These are phyloP conservation scores for Orchesella cincta DNA, from an alignment of 1,140 invertebrate genomes.

Conservation along the genomic window DNA sequence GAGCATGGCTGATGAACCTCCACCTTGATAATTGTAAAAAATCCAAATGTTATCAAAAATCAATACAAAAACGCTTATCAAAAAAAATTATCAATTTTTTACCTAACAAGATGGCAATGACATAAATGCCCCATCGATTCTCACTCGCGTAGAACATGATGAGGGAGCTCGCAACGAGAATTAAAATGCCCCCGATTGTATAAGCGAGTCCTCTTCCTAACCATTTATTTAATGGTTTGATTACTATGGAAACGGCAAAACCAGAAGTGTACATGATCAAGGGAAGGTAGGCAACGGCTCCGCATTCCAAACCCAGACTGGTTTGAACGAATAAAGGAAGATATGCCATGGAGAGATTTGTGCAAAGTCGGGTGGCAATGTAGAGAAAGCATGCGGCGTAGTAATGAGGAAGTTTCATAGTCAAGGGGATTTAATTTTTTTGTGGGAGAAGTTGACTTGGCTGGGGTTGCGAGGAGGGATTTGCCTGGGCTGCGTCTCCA, in stretches of 20 bases:
- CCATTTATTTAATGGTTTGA: conserved; percentile 67
- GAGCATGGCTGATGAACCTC: conserved; percentile 79
- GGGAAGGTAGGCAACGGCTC: conserved; percentile 79
- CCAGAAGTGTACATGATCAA: conserved; percentile 83
- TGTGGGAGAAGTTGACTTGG: no score
- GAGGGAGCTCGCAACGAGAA: conserved; percentile 71
- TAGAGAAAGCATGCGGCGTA: no score
- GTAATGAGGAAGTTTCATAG: no score
- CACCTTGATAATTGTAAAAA: conserved; percentile 61
- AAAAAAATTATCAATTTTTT: background rate
- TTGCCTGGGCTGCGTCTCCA: no score
- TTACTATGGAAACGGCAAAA: conserved; percentile 72
- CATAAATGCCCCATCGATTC: conserved; percentile 65
- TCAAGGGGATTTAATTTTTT: no score
- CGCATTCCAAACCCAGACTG: conserved; percentile 72
- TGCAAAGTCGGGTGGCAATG: conserved; percentile 83
- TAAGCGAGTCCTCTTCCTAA: conserved; percentile 72
- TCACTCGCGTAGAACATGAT: conserved; percentile 57
- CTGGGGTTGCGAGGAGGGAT: no score
- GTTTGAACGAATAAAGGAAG: conserved; percentile 87
- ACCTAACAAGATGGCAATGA: conserved; percentile 74
- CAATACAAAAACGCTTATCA: background rate
- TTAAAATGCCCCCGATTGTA: conserved; percentile 67
- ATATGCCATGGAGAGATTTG: conserved; percentile 88
- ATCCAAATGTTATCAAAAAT: background rate